phyloP scores from a whole-genome alignment of 2,113 vertebrate genomes.

The Egretta garzetta region DNA sequence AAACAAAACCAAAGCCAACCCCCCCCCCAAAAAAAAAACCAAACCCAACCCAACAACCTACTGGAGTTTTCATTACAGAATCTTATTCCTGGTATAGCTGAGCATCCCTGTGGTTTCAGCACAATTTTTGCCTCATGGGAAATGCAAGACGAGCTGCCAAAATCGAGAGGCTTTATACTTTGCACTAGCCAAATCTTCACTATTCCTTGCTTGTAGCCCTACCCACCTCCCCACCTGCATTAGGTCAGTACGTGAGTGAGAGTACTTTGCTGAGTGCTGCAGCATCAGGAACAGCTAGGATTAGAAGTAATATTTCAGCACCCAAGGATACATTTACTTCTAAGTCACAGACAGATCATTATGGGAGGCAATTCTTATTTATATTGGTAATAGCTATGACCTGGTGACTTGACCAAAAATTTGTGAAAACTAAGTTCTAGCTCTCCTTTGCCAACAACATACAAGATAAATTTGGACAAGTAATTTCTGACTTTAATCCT shows the following conservation, averaged over 20 bases:
- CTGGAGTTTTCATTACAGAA: background rate
- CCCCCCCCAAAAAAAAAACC: background rate
- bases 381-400: background rate
- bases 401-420: background rate
- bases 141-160: background rate
- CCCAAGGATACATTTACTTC: background rate
- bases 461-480: background rate
- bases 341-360: background rate
- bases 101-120: background rate
- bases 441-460: background rate
- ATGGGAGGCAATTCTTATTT: background rate
- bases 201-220: background rate
- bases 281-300: background rate
- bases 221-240: accelerated
- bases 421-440: background rate
- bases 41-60: no score
- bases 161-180: background rate
- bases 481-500: background rate
- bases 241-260: background rate
- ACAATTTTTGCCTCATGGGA: background rate
- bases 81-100: background rate
- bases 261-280: background rate
- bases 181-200: background rate
- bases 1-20: background rate
- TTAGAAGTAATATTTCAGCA: background rate